Evolutionary conservation across 2,797 vertebrate genomes (phyloP).

Genomic region (Falco berigora): DNA sequence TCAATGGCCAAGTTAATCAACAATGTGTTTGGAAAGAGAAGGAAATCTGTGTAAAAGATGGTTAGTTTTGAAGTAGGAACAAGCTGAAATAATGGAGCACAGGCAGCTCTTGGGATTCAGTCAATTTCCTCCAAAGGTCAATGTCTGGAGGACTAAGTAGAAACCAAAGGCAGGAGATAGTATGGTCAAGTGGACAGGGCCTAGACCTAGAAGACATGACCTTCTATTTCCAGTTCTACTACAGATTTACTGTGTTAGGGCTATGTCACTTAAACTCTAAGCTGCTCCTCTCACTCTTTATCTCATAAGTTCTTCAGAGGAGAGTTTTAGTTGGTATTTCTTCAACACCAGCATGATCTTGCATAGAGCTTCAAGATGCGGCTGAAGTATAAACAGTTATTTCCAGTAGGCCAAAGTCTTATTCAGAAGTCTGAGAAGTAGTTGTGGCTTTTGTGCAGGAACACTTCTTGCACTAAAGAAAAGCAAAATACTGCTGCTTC

Average conservation of each 20-base stretch:
- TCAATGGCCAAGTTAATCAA: constrained; percentile 88
- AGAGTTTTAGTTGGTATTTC: background rate
- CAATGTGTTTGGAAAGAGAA: constrained; percentile 85
- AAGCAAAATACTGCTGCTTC: background rate
- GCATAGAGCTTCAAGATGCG: background rate
- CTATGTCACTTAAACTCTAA: background rate
- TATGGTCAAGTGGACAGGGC: background rate
- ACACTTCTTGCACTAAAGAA: background rate
- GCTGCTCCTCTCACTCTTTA: background rate
- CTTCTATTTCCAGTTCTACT: background rate
- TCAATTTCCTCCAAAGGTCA: background rate
- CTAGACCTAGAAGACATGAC: background rate
- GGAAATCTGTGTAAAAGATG: constrained; percentile 80
- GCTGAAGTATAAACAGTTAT: background rate
- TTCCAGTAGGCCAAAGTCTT: background rate
- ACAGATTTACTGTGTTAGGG: background rate
- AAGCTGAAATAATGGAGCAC: background rate
- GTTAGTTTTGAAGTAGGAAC: background rate
- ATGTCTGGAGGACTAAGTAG: background rate
- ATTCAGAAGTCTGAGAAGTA: background rate
- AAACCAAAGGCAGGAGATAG: background rate
- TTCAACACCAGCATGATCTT: background rate
- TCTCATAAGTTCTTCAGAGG: background rate
- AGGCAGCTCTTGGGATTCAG: background rate
- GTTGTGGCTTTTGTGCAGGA: background rate